phyloP scores from a whole-genome alignment of 2,888 invertebrate species.

The Drosophila nigricruria region DNA sequence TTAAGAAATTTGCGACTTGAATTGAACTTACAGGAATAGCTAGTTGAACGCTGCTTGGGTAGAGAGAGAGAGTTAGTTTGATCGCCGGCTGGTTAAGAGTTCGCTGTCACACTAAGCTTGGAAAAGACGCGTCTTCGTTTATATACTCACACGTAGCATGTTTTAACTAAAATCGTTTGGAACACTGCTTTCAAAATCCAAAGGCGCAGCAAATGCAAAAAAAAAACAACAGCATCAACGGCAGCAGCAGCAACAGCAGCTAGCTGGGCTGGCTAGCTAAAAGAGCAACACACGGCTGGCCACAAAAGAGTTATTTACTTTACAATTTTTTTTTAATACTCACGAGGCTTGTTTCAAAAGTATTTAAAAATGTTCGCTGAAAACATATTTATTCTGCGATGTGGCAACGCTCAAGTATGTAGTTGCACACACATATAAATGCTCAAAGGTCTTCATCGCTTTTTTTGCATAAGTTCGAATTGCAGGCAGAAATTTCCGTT shows the following conservation, averaged over 20 bases:
- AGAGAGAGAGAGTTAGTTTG: conserved; percentile 27
- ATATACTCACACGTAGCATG: conserved; percentile 81
- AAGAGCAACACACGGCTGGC: conserved; percentile 49
- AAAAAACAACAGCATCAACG: conserved; percentile 32
- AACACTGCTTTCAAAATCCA: conserved; percentile 74
- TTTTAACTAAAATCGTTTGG: conserved; percentile 75
- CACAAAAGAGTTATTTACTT: conserved; percentile 72
- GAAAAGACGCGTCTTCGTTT: conserved; percentile 82
- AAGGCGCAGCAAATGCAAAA: conserved; percentile 68
- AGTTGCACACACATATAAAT: conserved; percentile 2
- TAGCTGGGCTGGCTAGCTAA: conserved; percentile 27
- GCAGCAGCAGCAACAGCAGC: conserved; percentile 46
- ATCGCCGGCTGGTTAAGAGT: conserved; percentile 74
- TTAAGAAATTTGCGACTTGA: conserved; percentile 25
- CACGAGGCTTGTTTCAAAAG: conserved; percentile 46
- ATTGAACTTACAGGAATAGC: conserved; percentile 51
- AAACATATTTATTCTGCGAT: conserved; percentile 23
- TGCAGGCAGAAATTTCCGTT: conserved; percentile 16
- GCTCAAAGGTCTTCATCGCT: conserved; percentile 3
- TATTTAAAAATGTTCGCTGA: conserved; percentile 25
- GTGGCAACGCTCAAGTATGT: conserved; percentile 20
- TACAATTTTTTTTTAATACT: conserved; percentile 42
- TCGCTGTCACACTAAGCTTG: conserved; percentile 82
- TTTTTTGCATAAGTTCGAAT: background rate
- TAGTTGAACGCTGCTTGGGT: conserved; percentile 46